Base-by-base conservation (phyloP, 2,113 vertebrate genomes). In the Salvelinus sp. region DNA sequence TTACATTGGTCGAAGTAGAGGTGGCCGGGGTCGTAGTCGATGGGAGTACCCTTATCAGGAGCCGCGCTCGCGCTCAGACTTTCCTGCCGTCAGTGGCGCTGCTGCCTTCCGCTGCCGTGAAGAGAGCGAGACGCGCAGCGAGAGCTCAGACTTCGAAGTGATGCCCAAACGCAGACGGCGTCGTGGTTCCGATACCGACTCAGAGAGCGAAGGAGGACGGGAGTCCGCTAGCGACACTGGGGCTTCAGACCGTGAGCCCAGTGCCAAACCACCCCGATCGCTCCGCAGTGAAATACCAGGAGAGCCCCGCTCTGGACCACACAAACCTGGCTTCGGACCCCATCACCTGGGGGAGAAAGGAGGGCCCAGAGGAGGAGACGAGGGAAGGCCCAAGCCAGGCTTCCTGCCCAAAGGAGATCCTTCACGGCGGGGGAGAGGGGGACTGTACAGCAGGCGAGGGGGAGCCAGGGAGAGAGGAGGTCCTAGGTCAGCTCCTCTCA, bases 321-420 rank as follows among this genome's bases (percentile, higher is more conserved):
- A 90, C 74, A 94, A 91, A 81, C 83, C 82, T 16, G 83, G 85
- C 18, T 92, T 91, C 50, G 88, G 90, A 62, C 83, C 91, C 9
- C 87, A 85, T 64, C 87, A 91, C 65, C 73, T 82, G 13, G 84
- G 82, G 0, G 93, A 94, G 6, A 91, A 89, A 60, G 33, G 76
- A 22, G 86, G 85, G 0, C 30, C 82, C 27, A 83, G 92, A 63
- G 89, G 84, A 10, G 92, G 94, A 0, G 96, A 62, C 23, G 20
- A 97, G 18, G 90, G 87, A 67, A 93, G 95, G 69, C 94, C 95
- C 57, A 98, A 95, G 75, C 96, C 96, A 66, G 96, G 97, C 3
- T 99, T 99, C 81, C 95, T 99, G 79, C 96, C 96, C 28, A 98
- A 98, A 89, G 98, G 97, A 75, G 98, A 99, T 66, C 96, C 97